Evolutionary conservation across 2,888 invertebrate genomes (phyloP), one percentile per base, ranked within the genome.

Genomic region (Ceriagrion tenellum): DNA sequence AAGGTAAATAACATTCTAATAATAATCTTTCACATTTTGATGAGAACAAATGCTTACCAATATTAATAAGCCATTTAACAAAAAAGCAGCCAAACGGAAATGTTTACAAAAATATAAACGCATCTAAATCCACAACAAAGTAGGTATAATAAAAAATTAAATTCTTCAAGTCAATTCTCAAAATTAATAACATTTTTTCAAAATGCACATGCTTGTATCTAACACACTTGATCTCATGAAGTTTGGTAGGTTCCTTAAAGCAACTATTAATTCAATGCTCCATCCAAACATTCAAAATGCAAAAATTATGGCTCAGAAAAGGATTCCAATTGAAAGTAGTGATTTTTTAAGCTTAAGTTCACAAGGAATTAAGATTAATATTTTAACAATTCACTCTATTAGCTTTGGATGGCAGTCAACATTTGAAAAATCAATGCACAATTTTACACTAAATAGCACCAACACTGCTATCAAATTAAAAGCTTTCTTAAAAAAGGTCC

Each of bases 391-490:
- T 89, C 55, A 89, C 55, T 55, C 89, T 23, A 47, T 88, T 47
- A 47, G 40, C 30, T 63, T 23, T 26, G 69, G 23, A 63, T 74
- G 93, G 47, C 18, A 69, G 69, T 74, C 69, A 93, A 93, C 69
- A 93, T 13, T 74, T 47, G 40, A 63, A 81, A 91, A n/a, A 47
- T n/a, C 13, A 69, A 69, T 40, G 30, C 35, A 55, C 47, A n/a
- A 13, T 40, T 47, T 47, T 47, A 69, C 69, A 74, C n/a, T 69
- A 69, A 93, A 93, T 93, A 93, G 93, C 93, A 93, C 93, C 93
- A 93, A 69, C 69, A 74, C 47, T 47, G 89, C 89, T 89, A 89
- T 89, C 47, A 93, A 93, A 93, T 30, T 26, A 93, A 93, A 69
- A 69, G 47, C 69, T 69, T 55, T 40, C 47, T 93, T 93, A 13